Evolutionary conservation across 2,888 invertebrate genomes (phyloP).

Genomic region (Dynastes maya): DNA sequence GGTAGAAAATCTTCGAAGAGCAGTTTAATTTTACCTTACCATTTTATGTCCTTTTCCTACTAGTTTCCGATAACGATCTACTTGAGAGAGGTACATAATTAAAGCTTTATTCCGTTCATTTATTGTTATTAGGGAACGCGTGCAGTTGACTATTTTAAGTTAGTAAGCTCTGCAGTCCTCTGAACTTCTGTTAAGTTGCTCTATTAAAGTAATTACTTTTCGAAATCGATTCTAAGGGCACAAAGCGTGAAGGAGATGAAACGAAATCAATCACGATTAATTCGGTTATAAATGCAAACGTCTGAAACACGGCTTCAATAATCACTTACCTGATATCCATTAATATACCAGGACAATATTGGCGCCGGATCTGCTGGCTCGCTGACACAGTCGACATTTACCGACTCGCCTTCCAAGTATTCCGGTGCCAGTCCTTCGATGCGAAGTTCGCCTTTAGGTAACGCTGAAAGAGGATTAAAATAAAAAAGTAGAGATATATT

Average conservation of each 20-base stretch:
- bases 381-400: conserved; percentile 66
- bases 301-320: conserved; percentile 39
- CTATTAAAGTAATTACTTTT: conserved; percentile 16
- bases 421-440: conserved; percentile 64
- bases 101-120: conserved; percentile 2
- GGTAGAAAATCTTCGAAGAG: too few species aligned
- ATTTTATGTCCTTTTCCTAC: too few species aligned
- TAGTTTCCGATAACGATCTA: too few species aligned
- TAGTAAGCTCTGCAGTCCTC: background rate
- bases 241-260: conserved; percentile 4
- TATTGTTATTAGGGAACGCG: background rate
- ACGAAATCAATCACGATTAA: conserved; percentile 29
- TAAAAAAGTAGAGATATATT: conserved; percentile 27
- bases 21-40: too few species aligned
- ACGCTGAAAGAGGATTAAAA: conserved; percentile 65
- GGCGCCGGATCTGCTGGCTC: conserved; percentile 67
- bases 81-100: too few species aligned
- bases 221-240: background rate
- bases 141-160: background rate
- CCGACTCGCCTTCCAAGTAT: conserved; percentile 65
- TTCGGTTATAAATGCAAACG: conserved; percentile 31
- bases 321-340: conserved; percentile 64
- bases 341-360: conserved; percentile 66
- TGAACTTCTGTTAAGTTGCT: background rate
- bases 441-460: conserved; percentile 65